phyloP scores from a whole-genome alignment of 2,888 invertebrate species.

The Dastarcus helophoroides region DNA sequence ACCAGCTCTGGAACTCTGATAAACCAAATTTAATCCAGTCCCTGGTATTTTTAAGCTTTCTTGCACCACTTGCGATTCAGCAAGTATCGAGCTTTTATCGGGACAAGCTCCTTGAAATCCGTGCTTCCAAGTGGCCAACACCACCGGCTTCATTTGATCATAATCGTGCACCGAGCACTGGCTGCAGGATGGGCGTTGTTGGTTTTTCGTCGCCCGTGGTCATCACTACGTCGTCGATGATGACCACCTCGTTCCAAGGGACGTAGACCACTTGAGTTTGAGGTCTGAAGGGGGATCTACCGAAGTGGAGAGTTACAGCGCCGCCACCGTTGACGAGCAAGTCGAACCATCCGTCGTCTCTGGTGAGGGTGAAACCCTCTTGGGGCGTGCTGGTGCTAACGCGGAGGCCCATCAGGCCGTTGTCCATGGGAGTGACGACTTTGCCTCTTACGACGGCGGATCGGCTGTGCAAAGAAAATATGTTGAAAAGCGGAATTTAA shows the following conservation, averaged over 20 bases:
- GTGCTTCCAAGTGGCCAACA: constrained; percentile 88
- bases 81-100: constrained; percentile 79
- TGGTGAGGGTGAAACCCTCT: constrained; percentile 89
- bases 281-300: constrained; percentile 80
- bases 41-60: constrained; percentile 91
- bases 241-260: constrained; percentile 97
- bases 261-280: constrained; percentile 82
- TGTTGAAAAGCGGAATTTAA: neutral
- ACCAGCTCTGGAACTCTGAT: constrained; percentile 88
- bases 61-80: constrained; percentile 89
- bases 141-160: constrained; percentile 86
- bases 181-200: constrained; percentile 53
- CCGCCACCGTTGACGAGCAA: constrained; percentile 98
- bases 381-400: constrained; percentile 90
- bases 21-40: constrained; percentile 88
- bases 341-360: constrained; percentile 95
- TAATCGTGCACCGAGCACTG: constrained; percentile 83
- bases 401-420: constrained; percentile 89
- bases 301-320: constrained; percentile 89
- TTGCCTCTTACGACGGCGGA: constrained; percentile 94
- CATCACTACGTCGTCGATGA: constrained; percentile 78
- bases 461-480: constrained; percentile 51
- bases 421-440: constrained; percentile 82
- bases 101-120: constrained; percentile 93
- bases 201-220: constrained; percentile 76